Base-by-base conservation (phyloP, 2,113 vertebrate genomes). In the Orycteropus afer region DNA sequence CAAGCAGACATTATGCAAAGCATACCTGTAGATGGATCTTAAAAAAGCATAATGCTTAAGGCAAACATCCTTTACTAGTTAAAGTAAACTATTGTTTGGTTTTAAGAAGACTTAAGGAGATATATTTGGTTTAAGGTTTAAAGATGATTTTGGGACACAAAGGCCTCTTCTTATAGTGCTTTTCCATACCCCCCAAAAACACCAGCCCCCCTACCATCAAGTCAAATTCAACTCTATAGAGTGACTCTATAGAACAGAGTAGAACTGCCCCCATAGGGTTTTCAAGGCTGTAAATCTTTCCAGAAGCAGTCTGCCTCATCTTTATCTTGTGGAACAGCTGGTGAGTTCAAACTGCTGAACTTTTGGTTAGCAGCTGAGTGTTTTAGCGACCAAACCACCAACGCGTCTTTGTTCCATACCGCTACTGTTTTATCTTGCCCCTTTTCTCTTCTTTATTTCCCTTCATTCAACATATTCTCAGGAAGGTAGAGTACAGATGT, bases 401-500 rank as follows among this genome's bases (percentile, higher is more conserved):
- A n/a, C n/a, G n/a, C n/a, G n/a, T n/a, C n/a, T n/a, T n/a, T n/a
- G n/a, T n/a, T n/a, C n/a, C n/a, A 82, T 90, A 47, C 12, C 2
- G 40, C 25, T 80, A 12, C 55, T 80, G 27, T 49, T 73, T 92
- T 90, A 65, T 93, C 45, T 37, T 85, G 37, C 57, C 57, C 55
- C 61, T 59, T 95, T 69, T 79, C 74, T 83, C 29, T 61, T 89
- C 42, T 91, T 83, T 86, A 59, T 89, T 96, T 96, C 45, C 57
- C n/a, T 5, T 34, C 92, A 65, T 34, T 90, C 93, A 86, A 32
- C 92, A 95, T 95, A 91, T 95, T 96, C 69, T 80, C 61, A 37
- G 69, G 92, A 95, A 97, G 96, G 96, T 97, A 93, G 91, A 86
- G 92, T 97, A 40, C 92, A 97, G 95, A 97, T 97, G 97, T 96